A percentile compares a stretch with the other conserved stretches of the same genome.
Evolutionary conservation across 1,140 invertebrate species (phyloP).

Genomic region (Drosophila nikananu): DNA sequence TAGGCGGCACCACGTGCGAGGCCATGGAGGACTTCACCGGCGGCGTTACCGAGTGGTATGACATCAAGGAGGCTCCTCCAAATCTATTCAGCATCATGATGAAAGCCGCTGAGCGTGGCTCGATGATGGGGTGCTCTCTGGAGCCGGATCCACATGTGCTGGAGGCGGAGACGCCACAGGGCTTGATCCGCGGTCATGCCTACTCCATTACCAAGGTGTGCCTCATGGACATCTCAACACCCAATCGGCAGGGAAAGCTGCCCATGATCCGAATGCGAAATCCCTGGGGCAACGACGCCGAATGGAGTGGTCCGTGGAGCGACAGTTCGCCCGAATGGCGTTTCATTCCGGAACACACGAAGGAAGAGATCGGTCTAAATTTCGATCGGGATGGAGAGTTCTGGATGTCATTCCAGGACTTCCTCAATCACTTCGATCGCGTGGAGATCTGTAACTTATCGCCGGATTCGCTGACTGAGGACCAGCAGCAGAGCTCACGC

Average conservation of each 20-base stretch:
- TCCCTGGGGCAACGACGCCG: slow-evolving; percentile 99
- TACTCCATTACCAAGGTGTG: slow-evolving; percentile 97
- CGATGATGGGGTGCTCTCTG: slow-evolving; percentile 98
- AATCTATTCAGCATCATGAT: slow-evolving; percentile 96
- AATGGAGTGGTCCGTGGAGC: slow-evolving; percentile 99
- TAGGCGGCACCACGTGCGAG: slow-evolving; percentile 97
- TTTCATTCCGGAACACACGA: slow-evolving; percentile 95
- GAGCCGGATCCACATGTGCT: slow-evolving; percentile 95
- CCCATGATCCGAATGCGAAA: slow-evolving; percentile 94
- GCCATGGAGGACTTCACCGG: slow-evolving; percentile 99
- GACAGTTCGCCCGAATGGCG: slow-evolving; percentile 97
- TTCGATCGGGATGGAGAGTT: slow-evolving; percentile 99
- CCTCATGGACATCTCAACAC: slow-evolving; percentile 94
- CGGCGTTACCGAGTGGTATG: slow-evolving; percentile 98
- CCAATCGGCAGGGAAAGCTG: slow-evolving; percentile 92
- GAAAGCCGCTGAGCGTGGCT: slow-evolving; percentile 96
- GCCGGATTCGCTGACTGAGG: slow-evolving; percentile 95
- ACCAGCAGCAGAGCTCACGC: slow-evolving; percentile 88
- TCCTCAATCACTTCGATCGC: slow-evolving; percentile 89
- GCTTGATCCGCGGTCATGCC: slow-evolving; percentile 98
- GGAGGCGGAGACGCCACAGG: slow-evolving; percentile 96
- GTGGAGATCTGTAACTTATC: slow-evolving; percentile 98
- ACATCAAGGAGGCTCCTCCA: slow-evolving; percentile 93
- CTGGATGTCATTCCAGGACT: slow-evolving; percentile 97
- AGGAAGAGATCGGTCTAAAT: slow-evolving; percentile 94